phyloP scores from a whole-genome alignment of 2,113 vertebrate genomes.

The Cyphomyrus plagiostoma region DNA sequence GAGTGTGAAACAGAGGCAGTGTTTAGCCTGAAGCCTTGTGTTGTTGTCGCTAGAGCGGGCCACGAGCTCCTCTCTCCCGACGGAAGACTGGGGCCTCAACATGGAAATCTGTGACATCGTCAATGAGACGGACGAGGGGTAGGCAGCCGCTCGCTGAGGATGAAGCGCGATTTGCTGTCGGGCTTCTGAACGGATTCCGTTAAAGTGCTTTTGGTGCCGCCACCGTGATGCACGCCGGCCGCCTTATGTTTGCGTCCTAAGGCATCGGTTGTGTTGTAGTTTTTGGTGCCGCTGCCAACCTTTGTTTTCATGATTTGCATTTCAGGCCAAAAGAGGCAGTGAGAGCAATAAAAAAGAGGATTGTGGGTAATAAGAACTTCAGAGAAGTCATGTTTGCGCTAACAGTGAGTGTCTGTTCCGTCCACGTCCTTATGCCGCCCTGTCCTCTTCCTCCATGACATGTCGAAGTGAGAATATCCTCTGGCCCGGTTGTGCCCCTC shows the following conservation, averaged over 20 bases:
- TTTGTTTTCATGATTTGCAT: constrained; percentile 2
- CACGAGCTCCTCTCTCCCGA: constrained; percentile 46
- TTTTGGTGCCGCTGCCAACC: background rate
- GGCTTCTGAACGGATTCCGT: background rate
- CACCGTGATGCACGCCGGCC: background rate
- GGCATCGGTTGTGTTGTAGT: background rate
- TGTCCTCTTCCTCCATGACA: background rate
- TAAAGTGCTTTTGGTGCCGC: background rate
- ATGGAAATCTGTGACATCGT: constrained; percentile 70
- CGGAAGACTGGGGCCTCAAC: constrained; percentile 64
- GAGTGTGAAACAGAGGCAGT: background rate
- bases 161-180: background rate
- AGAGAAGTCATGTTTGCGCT: constrained; percentile 90
- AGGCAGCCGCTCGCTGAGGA: background rate
- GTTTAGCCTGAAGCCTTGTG: background rate
- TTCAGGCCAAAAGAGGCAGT: constrained; percentile 87
- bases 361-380: constrained; percentile 91
- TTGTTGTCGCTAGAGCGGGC: constrained; percentile 52
- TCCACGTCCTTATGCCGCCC: background rate
- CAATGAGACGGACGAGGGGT: constrained; percentile 68
- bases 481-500: background rate
- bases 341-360: constrained; percentile 87
- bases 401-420: constrained; percentile 61
- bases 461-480: background rate
- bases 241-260: background rate